These are phyloP conservation scores for Rhyzopertha dominica DNA, from an alignment of 1,140 invertebrate species.

Conservation along the genomic window DNA sequence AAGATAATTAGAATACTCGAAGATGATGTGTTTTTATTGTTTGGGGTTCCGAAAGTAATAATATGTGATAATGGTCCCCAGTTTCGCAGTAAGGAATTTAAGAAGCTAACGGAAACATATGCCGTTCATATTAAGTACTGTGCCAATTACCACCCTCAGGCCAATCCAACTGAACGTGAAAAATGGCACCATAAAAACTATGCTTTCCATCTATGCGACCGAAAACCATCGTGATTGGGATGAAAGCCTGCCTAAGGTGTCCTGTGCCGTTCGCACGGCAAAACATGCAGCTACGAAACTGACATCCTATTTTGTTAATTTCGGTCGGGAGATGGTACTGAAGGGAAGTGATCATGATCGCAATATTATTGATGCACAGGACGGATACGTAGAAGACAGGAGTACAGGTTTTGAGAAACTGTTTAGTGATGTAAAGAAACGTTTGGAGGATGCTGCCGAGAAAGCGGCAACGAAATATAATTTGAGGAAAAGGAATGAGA, in stretches of 20 bases:
- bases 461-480: conserved; percentile 8
- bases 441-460: conserved; percentile 2
- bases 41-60: too few species aligned
- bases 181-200: conserved; percentile 19
- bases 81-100: too few species aligned
- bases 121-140: conserved; percentile 5
- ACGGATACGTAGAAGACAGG: too few species aligned
- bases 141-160: too few species aligned
- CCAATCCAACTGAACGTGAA: too few species aligned
- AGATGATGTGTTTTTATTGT: too few species aligned
- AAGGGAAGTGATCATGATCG: too few species aligned
- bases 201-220: conserved; percentile 12
- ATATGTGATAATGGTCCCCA: too few species aligned
- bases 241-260: background rate
- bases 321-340: too few species aligned
- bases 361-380: too few species aligned
- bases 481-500: conserved; percentile 4
- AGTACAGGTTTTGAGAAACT: too few species aligned
- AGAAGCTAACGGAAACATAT: background rate
- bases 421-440: background rate
- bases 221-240: conserved; percentile 6
- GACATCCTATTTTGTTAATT: background rate
- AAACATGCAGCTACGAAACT: background rate
- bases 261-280: background rate
- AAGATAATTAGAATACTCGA: too few species aligned